Percentiles rank a stretch among this genome's conserved stretches.
phyloP scores from a whole-genome alignment of 2,113 vertebrate genomes.

The Caracal caracal region DNA sequence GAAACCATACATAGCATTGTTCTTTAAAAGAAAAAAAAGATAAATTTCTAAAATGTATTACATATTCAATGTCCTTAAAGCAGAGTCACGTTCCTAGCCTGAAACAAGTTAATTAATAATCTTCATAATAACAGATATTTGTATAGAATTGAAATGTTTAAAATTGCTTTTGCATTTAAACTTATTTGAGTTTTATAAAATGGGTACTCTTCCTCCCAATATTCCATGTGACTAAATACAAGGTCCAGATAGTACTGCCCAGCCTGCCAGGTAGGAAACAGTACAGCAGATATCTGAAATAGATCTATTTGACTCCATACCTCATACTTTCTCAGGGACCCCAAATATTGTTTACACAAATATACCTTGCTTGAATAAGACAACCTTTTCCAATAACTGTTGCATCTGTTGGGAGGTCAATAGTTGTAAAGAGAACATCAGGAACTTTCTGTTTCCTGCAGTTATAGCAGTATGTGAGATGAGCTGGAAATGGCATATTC shows the following conservation, averaged over 20 bases:
- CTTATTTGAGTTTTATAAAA: background rate
- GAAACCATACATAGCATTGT: background rate
- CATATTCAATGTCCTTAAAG: background rate
- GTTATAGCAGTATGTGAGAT: slow-evolving; percentile 95
- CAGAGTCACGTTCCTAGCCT: background rate
- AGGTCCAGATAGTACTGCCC: background rate
- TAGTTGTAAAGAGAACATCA: slow-evolving; percentile 96
- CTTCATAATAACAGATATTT: background rate
- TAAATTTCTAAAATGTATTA: background rate
- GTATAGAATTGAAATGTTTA: slow-evolving; percentile 12
- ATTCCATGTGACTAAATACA: background rate
- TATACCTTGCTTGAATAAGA: slow-evolving; percentile 95
- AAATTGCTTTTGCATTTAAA: slow-evolving; percentile 16
- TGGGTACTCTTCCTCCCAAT: background rate
- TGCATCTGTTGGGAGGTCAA: slow-evolving; percentile 92
- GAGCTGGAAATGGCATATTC: slow-evolving; percentile 98
- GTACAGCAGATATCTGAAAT: background rate
- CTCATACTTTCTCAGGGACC: background rate
- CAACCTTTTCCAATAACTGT: slow-evolving; percentile 94
- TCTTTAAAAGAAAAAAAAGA: slow-evolving; percentile 28
- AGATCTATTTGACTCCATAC: background rate
- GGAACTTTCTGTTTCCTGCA: slow-evolving; percentile 96
- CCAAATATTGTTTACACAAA: background rate
- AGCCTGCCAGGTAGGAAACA: background rate
- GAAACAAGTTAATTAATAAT: background rate